Evolutionary conservation across 2,113 vertebrate species (phyloP).

Genomic region (Scortum barcoo): DNA sequence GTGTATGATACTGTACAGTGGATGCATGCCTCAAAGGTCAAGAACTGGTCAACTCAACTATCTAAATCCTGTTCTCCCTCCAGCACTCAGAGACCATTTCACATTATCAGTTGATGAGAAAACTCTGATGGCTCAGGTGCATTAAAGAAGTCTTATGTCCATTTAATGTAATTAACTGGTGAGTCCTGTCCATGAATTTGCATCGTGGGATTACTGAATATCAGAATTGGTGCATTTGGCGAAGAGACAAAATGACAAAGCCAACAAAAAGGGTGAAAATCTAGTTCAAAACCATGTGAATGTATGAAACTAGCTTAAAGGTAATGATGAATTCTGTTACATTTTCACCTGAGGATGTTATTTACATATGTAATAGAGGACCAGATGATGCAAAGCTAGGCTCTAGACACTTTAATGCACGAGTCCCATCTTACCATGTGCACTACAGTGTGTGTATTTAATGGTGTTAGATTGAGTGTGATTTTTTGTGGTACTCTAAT

Average conservation of each 20-base stretch:
- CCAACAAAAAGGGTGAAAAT: not conserved
- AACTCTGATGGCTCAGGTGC: constrained; percentile 24
- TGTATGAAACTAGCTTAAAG: not conserved
- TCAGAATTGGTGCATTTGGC: not conserved
- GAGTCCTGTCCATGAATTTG: not conserved
- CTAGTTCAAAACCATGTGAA: not conserved
- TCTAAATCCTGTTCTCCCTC: constrained; percentile 23
- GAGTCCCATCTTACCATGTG: not conserved
- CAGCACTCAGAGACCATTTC: constrained; percentile 12
- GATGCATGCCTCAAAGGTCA: constrained; percentile 29
- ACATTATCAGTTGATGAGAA: constrained; percentile 33
- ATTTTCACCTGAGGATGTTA: constrained; percentile 2
- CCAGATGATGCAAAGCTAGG: not conserved
- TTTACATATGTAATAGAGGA: not conserved
- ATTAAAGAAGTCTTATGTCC: constrained; percentile 33
- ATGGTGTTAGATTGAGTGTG: constrained; percentile 4
- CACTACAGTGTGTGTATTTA: not conserved
- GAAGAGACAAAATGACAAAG: constrained; percentile 4
- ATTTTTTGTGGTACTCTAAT: constrained; percentile 16
- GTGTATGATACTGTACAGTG: not conserved
- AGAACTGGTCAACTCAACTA: constrained; percentile 25
- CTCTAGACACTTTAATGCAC: not conserved
- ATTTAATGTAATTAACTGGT: constrained; percentile 17
- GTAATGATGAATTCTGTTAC: not conserved
- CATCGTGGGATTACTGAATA: constrained; percentile 1